Evolutionary conservation across 2,113 vertebrate species (phyloP), one percentile per base, ranked within the genome.

Genomic region (Colaptes auratus): DNA sequence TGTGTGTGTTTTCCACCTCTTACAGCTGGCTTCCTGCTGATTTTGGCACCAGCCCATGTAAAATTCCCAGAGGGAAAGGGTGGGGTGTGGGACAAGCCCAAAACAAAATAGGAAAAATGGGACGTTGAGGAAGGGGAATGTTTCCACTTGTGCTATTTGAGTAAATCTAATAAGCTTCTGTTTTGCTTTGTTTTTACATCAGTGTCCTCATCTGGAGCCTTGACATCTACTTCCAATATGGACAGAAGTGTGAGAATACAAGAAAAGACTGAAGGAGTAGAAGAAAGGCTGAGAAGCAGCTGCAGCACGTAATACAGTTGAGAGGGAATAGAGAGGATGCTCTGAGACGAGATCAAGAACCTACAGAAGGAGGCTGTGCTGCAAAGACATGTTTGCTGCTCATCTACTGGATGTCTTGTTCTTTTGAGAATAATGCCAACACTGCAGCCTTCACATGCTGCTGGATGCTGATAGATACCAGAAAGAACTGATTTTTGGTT

Each of bases 111-210:
- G 17, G 6, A 44, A 81, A 96, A 74, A 66, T 28, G 24, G 12
- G 55, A 83, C 17, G 20, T 2, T 70, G 10, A 24, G 30, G 64
- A 7, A 74, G 50, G 23, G 28, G n/a, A 83, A 5, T 77, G 35
- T 74, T 94, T 90, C 20, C 14, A 82, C 14, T 64, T 80, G 14
- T 33, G 5, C 24, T 81, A 5, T 86, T 63, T 93, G 20, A 53
- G 27, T 81, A 36, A 53, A 15, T 81, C 56, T 89, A 89, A 75
- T 53, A 55, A 86, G 12, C 10, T 77, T 66, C 65, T 93, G 13
- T 74, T 88, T 91, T 93, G 33, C 55, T 84, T 91, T 87, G 17
- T 3, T 90, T 94, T 92, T 93, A 48, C 8, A 3, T 83, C 48
- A 73, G 14, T 36, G 39, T 63, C 78, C 46, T 88, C 48, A 36